phyloP scores from a whole-genome alignment of 2,113 vertebrate genomes.

The Leptobrachium ailaonicum region DNA sequence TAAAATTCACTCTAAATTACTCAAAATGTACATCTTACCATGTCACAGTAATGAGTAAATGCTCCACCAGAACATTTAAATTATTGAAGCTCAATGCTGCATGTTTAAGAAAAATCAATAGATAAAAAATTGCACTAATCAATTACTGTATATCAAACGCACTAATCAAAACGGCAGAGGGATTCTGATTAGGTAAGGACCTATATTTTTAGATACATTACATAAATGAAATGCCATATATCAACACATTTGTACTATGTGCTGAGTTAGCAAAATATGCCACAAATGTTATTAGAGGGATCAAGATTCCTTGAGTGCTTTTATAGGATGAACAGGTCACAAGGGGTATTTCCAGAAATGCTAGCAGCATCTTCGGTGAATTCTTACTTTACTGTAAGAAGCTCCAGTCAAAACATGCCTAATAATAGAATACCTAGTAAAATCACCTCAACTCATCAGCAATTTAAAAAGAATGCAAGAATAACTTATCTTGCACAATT shows the following conservation, averaged over 20 bases:
- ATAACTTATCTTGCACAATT: too few species aligned
- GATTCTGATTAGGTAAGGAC: conserved; percentile 38
- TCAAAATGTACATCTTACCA: conserved; percentile 27
- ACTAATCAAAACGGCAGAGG: conserved; percentile 51
- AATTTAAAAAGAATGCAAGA: too few species aligned
- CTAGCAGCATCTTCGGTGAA: too few species aligned
- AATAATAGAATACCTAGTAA: too few species aligned
- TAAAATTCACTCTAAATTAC: conserved; percentile 16
- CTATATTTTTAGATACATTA: conserved; percentile 53
- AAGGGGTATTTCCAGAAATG: not conserved
- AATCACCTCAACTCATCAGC: too few species aligned
- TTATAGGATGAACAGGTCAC: not conserved
- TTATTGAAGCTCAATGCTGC: conserved; percentile 45
- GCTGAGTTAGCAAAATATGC: conserved; percentile 32
- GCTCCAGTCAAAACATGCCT: too few species aligned
- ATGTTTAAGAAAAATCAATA: conserved; percentile 50
- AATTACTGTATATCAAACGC: conserved; percentile 23
- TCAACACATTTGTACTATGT: conserved; percentile 49
- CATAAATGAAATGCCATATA: conserved; percentile 45
- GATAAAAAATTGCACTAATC: conserved; percentile 52
- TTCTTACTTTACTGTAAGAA: not conserved
- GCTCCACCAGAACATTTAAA: conserved; percentile 35
- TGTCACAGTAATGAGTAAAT: conserved; percentile 32
- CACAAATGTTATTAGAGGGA: conserved; percentile 15
- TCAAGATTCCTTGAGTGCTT: conserved; percentile 20